These are phyloP conservation scores for Lottia gigantea DNA, from an alignment of 2,888 invertebrate genomes.

Conservation along the genomic window DNA sequence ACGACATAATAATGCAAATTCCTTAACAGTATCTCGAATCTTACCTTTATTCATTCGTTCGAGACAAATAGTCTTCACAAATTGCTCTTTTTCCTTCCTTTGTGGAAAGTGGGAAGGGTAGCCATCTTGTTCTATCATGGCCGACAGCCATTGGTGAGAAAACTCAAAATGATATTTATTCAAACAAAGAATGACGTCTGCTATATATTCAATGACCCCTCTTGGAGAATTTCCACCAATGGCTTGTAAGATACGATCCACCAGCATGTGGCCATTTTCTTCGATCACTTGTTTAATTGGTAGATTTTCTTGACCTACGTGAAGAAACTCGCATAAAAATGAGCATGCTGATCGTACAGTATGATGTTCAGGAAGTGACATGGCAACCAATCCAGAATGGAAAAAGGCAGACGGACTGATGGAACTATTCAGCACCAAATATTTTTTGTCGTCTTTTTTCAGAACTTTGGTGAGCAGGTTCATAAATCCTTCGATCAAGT, in stretches of 20 bases:
- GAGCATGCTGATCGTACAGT: constrained; percentile 8
- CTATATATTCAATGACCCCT: constrained; percentile 74
- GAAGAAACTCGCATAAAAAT: constrained; percentile 72
- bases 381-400: constrained; percentile 5
- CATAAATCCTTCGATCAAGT: constrained; percentile 80
- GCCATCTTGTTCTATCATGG: constrained; percentile 73
- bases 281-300: constrained; percentile 70
- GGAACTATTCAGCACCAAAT: constrained; percentile 62
- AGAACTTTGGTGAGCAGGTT: constrained; percentile 74
- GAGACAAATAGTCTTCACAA: constrained; percentile 79
- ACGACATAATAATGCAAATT: constrained; percentile 83
- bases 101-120: constrained; percentile 80
- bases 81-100: constrained; percentile 77
- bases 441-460: constrained; percentile 76
- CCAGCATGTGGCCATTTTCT: constrained; percentile 74
- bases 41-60: constrained; percentile 83
- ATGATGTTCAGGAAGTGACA: neutral
- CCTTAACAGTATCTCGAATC: constrained; percentile 80
- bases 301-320: constrained; percentile 67
- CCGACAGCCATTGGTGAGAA: constrained; percentile 74
- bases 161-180: constrained; percentile 78
- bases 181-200: constrained; percentile 75
- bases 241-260: constrained; percentile 71
- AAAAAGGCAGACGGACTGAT: constrained; percentile 50
- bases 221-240: constrained; percentile 75